These are phyloP conservation scores for Dallia pectoralis DNA, from an alignment of 2,797 vertebrate genomes.

Conservation along the genomic window DNA sequence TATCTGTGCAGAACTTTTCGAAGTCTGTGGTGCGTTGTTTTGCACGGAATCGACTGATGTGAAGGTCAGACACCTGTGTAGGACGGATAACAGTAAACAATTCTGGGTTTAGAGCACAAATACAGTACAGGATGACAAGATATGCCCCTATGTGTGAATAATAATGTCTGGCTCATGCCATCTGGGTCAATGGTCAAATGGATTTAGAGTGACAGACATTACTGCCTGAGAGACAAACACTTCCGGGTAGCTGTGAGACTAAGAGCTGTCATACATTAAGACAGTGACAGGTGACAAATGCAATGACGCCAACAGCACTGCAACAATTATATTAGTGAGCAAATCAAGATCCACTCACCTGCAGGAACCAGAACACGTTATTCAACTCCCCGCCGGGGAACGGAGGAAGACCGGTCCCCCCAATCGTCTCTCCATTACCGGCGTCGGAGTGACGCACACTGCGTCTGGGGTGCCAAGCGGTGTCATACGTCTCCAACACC, in stretches of 20 bases:
- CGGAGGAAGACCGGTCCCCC: slow-evolving; percentile 53
- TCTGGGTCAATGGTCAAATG: slow-evolving; percentile 28
- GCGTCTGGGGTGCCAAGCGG: slow-evolving; percentile 72
- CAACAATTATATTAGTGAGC: not conserved
- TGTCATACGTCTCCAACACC: slow-evolving; percentile 79
- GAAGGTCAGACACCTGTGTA: slow-evolving; percentile 93
- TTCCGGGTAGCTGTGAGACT: not conserved
- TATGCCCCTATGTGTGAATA: not conserved
- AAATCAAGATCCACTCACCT: slow-evolving; percentile 73
- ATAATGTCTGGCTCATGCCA: slow-evolving; percentile 18
- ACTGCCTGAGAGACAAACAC: slow-evolving; percentile 16
- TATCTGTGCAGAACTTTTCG: slow-evolving; percentile 92
- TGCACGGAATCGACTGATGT: slow-evolving; percentile 91
- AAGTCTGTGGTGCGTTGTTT: slow-evolving; percentile 84
- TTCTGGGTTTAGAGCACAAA: not conserved
- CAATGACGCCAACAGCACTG: not conserved
- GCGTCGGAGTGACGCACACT: slow-evolving; percentile 53
- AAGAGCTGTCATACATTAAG: not conserved
- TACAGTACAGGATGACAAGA: not conserved
- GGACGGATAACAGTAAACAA: slow-evolving; percentile 24
- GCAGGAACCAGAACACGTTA: slow-evolving; percentile 90
- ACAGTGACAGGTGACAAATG: not conserved
- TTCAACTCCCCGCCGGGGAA: slow-evolving; percentile 71
- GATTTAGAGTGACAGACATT: slow-evolving; percentile 47
- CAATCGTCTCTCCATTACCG: slow-evolving; percentile 34